Evolutionary conservation across 2,797 vertebrate genomes (phyloP), one percentile per base, ranked within the genome.

Genomic region (Heterohyrax brucei): DNA sequence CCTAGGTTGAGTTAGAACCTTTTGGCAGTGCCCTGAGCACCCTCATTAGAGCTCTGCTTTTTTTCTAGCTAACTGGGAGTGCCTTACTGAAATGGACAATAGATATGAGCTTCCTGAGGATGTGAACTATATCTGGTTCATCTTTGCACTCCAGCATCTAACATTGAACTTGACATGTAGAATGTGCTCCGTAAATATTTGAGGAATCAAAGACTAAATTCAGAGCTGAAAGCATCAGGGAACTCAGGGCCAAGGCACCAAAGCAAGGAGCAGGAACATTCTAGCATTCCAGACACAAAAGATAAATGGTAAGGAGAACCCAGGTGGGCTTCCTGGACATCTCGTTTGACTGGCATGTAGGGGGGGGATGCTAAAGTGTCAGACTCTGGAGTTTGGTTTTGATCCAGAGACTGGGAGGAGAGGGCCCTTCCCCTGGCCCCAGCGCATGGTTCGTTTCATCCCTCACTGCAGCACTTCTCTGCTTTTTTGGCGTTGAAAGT

Each of bases 401-500:
- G 21, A 5, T 39, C n/a, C 56, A 30, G 66, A 18, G 30, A 59
- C 46, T 0, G 1, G 73, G 30, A 61, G 16, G 21, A 68, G 56
- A 24, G 89, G 19, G 28, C 53, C 53, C 77, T 94, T 46, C 30
- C 73, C 89, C 26, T 22, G 5, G 6, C 30, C 44, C 66, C 62
- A 22, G 93, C 13, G 48, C 77, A 8, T 61, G 44, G 2, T n/a
- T 33, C 39, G 61, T 94, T 90, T 81, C 59, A 39, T 21, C 87
- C 68, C 92, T 96, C 80, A 7, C 79, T 91, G 33, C 89, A 24
- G 1, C 50, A 33, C 83, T 33, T 90, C 82, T 44, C 95, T 96
- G 84, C 19, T 7, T 48, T 46, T 53, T 72, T 92, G 97, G 66
- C 1, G 61, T 86, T 16, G 53, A 59, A 75, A 89, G 59, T 83